These are phyloP conservation scores for Aphrocallistes beatrix DNA, from an alignment of 37 sponge, comb jelly and placozoan species.

Conservation along the genomic window DNA sequence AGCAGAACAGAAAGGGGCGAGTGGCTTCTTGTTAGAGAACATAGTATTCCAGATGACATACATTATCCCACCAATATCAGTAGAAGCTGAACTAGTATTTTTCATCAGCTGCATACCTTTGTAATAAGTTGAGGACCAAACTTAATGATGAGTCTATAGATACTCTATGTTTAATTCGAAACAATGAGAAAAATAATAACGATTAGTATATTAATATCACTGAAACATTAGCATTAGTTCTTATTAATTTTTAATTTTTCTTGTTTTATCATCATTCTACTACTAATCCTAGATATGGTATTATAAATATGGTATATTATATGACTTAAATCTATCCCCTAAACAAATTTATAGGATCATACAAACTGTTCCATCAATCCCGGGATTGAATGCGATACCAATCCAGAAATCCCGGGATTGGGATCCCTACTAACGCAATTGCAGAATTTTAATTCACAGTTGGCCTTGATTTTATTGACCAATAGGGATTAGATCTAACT, in stretches of 20 bases:
- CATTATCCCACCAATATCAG: slow-evolving; percentile 17
- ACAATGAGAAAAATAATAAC: background rate
- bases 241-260: background rate
- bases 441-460: too few species aligned
- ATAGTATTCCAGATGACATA: background rate
- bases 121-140: too few species aligned
- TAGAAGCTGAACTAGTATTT: slow-evolving; percentile 11
- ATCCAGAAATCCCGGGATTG: too few species aligned
- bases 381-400: too few species aligned
- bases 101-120: background rate
- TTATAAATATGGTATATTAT: too few species aligned
- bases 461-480: too few species aligned
- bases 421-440: too few species aligned
- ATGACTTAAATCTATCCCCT: background rate
- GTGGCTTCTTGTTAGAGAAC: slow-evolving; percentile 1
- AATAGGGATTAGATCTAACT: too few species aligned
- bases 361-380: too few species aligned
- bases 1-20: background rate
- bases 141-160: slow-evolving; percentile 13
- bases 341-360: background rate
- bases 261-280: slow-evolving; percentile 6
- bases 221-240: background rate
- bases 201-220: slow-evolving; percentile 7
- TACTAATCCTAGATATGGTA: slow-evolving; percentile 4
- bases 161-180: slow-evolving; percentile 5